These are phyloP conservation scores for Apodemia hepburni DNA, from an alignment of 2,888 invertebrate genomes.

Conservation along the genomic window DNA sequence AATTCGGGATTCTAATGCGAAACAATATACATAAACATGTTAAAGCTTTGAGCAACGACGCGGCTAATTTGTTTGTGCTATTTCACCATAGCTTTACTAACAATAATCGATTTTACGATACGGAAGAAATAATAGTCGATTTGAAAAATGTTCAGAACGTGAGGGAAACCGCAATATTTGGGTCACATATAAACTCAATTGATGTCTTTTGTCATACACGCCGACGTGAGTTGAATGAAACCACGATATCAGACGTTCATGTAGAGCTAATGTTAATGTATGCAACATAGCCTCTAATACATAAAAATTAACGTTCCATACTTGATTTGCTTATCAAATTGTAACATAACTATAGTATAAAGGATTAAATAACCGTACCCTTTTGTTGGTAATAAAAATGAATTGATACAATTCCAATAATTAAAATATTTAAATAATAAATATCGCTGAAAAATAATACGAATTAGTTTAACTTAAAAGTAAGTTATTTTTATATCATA, in stretches of 20 bases:
- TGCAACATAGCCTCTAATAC: background rate
- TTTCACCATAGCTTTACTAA: background rate
- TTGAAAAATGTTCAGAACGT: slow-evolving; percentile 10
- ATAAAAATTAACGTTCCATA: background rate
- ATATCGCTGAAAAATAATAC: too few relatives aligned
- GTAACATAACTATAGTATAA: background rate
- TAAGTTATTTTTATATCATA: too few relatives aligned
- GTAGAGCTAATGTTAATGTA: background rate
- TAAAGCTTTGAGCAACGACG: too few relatives aligned
- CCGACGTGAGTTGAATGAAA: slow-evolving; percentile 6
- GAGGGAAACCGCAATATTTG: slow-evolving; percentile 12
- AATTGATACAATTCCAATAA: too few relatives aligned
- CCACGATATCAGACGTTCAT: slow-evolving; percentile 1
- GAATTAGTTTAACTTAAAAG: too few relatives aligned
- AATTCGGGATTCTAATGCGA: too few relatives aligned
- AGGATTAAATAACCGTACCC: background rate
- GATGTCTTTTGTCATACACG: slow-evolving; percentile 12
- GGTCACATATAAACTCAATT: slow-evolving; percentile 10
- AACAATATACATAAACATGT: too few relatives aligned
- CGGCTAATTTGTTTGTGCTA: too few relatives aligned
- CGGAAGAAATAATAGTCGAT: slow-evolving; percentile 1
- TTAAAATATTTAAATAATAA: too few relatives aligned
- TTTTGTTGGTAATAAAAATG: background rate
- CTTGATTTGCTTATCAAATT: background rate
- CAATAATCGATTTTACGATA: slow-evolving; percentile 6